Conservation (phyloP, 1,140 invertebrate genomes). For the Rhagoletis zephyria region DNA sequence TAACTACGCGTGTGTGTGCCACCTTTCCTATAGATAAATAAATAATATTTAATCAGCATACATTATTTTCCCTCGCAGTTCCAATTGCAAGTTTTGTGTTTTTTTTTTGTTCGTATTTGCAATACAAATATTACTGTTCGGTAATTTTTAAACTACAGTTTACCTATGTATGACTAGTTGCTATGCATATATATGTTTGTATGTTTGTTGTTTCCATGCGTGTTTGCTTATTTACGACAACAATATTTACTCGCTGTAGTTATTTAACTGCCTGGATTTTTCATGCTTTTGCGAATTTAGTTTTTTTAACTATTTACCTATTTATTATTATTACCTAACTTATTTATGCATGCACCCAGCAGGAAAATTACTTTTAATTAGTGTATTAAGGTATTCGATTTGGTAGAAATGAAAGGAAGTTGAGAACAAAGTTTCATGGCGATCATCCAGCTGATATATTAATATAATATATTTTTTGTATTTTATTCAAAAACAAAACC, state of each 20-base stretch:
- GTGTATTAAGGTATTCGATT: no score
- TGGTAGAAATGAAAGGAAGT: no score
- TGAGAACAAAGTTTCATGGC: no score
- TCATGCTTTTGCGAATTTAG: not conserved
- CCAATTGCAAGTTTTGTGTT: not conserved
- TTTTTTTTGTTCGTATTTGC: not conserved
- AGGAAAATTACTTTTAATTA: no score
- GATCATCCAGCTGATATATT: no score
- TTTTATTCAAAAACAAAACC: no score
- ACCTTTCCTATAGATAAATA: not conserved
- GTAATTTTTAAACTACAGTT: slow-evolving; percentile 20
- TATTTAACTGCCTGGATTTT: not conserved
- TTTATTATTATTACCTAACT: no score
- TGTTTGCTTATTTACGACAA: not conserved
- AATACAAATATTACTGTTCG: not conserved
- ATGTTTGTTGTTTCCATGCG: no score
- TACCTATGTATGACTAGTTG: not conserved
- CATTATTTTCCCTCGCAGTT: slow-evolving; percentile 7
- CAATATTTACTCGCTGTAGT: not conserved
- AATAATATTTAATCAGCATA: slow-evolving; percentile 29
- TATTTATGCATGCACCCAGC: no score
- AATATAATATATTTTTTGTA: no score
- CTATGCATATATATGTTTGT: no score
- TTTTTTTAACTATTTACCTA: no score
- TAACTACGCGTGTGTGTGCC: not conserved